Conservation (phyloP, 2,888 invertebrate species). For the Frankliniella intonsa region DNA sequence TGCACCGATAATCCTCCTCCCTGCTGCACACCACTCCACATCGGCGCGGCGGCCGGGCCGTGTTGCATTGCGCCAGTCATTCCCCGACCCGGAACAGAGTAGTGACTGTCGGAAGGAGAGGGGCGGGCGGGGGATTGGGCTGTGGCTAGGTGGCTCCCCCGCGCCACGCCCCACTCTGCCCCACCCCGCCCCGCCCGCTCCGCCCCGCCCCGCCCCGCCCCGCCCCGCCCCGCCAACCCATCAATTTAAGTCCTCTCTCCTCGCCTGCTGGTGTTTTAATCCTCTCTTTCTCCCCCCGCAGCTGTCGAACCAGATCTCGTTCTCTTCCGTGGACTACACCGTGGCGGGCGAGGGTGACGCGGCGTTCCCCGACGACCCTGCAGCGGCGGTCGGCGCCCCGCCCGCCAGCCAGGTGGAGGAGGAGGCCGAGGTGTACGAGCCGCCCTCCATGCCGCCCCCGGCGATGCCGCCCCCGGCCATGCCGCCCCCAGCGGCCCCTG, state of each 20-base stretch:
- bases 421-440: slow-evolving; percentile 44
- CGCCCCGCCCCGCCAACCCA: background rate
- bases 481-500: slow-evolving; percentile 35
- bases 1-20: no score
- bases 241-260: background rate
- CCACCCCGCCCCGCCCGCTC: background rate
- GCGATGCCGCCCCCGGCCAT: slow-evolving; percentile 38
- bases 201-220: background rate
- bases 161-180: background rate
- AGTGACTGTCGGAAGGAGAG: no score
- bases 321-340: slow-evolving; percentile 90
- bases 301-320: slow-evolving; percentile 78
- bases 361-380: slow-evolving; percentile 49
- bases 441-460: slow-evolving; percentile 38
- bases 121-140: background rate
- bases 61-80: background rate
- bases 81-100: no score
- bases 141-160: background rate
- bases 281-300: slow-evolving; percentile 36
- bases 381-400: slow-evolving; percentile 46
- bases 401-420: slow-evolving; percentile 35
- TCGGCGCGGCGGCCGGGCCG: background rate
- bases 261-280: background rate
- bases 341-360: slow-evolving; percentile 76
- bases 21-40: background rate